These are phyloP conservation scores for Telmatherina bonti DNA, from an alignment of 2,797 vertebrate species.

Conservation along the genomic window DNA sequence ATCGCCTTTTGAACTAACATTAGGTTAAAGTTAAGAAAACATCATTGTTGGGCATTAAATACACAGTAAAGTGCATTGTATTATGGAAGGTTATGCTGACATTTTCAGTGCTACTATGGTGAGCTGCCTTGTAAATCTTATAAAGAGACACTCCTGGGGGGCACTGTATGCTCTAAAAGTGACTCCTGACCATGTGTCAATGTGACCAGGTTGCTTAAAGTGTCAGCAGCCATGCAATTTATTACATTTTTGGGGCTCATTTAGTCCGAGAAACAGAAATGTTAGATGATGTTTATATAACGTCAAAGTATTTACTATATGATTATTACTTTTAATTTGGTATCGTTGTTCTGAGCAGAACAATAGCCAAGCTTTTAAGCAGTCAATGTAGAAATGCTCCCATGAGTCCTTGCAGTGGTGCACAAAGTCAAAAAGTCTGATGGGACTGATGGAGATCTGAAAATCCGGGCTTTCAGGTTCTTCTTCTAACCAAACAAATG, in stretches of 20 bases:
- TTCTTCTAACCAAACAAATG: conserved; percentile 16
- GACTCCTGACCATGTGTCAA: not conserved
- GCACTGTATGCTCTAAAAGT: not conserved
- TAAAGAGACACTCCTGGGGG: not conserved
- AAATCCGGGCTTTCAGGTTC: conserved; percentile 19
- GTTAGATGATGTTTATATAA: too few species aligned
- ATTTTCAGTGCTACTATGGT: not conserved
- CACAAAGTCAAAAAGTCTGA: not conserved
- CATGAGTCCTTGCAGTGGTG: not conserved
- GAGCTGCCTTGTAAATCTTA: not conserved
- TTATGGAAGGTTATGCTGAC: not conserved
- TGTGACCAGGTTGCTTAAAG: too few species aligned
- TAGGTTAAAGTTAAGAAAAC: not conserved
- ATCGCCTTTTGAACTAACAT: not conserved
- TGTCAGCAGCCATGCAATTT: too few species aligned
- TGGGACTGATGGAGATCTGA: conserved; percentile 7
- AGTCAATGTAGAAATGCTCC: too few species aligned
- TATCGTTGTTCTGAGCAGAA: too few species aligned
- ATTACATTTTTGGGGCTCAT: too few species aligned
- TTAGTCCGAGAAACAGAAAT: not conserved
- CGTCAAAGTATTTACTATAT: too few species aligned
- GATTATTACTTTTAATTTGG: too few species aligned
- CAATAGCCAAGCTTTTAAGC: too few species aligned
- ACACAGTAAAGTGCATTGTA: not conserved
- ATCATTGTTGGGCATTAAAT: not conserved